Evolutionary conservation across 1,140 invertebrate genomes (phyloP), one percentile per base, ranked within the genome.

Genomic region (Aleiodes sp.): DNA sequence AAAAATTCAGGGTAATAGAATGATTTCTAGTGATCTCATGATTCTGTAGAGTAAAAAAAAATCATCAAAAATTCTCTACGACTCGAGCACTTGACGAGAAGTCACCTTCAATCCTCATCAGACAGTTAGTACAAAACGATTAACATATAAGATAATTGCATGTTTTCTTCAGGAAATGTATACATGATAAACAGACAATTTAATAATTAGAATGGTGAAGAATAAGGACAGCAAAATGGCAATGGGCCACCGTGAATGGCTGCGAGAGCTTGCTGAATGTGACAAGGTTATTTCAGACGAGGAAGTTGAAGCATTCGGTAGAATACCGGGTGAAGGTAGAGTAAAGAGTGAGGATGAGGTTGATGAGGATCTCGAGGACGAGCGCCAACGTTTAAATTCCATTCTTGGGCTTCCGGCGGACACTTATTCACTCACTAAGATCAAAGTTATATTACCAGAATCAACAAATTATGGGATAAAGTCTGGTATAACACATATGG

Each of bases 371-470:
- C 59, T 83, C 7, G 72, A 81, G 28, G 67, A 75, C 12, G 80
- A 84, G 39, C 78, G 76, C 43, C 63, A 68, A 0, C 79, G 76
- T 14, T 43, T 86, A n/a, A 78, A 69, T 7, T 33, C 77, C 6
- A 24, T 74, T n/a, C 76, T 81, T 0, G 68, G 75, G 41, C 19
- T 85, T n/a, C 76, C 79, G 0, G 65, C 80, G 14, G 76, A 82
- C n/a, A 80, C 78, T 28, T 77, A 80, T 61, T 81, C 82, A 0
- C 62, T 84, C 8, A 81, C 79, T 3, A 73, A 74, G 62, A 78
- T 85, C 7, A 71, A 70, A n/a, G 71, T 80, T 0, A 75, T 75
- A 4, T 70, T 85, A 28, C 76, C 78, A 4, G 4, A 72, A 4
- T 79, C 76, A 28, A 28, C 78, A 0, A 80, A 80, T 37, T 85